Conservation (phyloP, 2,113 vertebrate genomes). For the Brachypteracias leptosomus region DNA sequence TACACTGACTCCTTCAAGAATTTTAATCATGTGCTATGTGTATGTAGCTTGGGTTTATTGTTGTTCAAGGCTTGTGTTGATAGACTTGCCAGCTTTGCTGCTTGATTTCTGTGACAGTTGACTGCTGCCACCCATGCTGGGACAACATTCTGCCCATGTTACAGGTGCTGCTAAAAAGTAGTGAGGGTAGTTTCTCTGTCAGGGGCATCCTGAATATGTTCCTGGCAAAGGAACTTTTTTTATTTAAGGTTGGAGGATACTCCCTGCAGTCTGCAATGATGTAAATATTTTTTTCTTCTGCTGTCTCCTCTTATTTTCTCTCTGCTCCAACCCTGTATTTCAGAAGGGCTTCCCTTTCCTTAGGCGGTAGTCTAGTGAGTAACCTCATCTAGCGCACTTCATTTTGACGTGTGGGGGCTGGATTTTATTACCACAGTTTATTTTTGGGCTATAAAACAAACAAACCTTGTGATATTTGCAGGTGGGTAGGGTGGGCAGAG, state of each 20-base stretch:
- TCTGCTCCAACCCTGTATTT: background rate
- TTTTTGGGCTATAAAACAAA: constrained; percentile 33
- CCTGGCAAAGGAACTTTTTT: background rate
- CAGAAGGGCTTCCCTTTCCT: constrained; percentile 43
- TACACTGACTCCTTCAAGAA: background rate
- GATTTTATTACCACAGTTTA: background rate
- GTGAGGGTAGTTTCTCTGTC: background rate
- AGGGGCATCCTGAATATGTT: background rate
- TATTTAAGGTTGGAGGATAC: background rate
- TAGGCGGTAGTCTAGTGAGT: constrained; percentile 9
- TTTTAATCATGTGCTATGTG: rapidly evolving
- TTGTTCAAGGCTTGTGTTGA: background rate
- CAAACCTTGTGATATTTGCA: background rate
- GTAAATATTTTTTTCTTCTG: background rate
- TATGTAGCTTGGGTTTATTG: background rate
- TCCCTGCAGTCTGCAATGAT: background rate
- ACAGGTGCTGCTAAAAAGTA: background rate
- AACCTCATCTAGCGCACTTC: background rate
- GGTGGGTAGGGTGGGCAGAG: background rate
- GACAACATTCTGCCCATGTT: background rate
- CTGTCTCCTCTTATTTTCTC: background rate
- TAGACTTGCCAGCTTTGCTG: background rate
- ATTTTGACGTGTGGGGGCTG: background rate
- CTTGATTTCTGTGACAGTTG: background rate
- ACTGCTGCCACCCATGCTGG: background rate